Evolutionary conservation across 2,888 invertebrate species (phyloP), one percentile per base, ranked within the genome.

Genomic region (Himalopsyche kuldschensis): DNA sequence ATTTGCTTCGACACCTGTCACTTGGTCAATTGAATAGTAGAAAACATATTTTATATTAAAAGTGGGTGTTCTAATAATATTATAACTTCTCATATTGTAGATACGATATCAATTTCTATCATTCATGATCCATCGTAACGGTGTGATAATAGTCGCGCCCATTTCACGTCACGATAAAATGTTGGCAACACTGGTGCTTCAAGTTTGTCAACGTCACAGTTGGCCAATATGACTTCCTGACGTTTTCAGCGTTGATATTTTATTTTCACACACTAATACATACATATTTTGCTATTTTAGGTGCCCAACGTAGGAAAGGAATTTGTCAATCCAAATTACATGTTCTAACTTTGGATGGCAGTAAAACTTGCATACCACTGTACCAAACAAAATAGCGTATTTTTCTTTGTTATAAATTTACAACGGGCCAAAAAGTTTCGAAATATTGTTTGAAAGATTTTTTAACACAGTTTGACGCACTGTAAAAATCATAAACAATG

Each of bases 301-400:
- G 80, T 75, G 10, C 11, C 75, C 76, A 17, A 81, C 80, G 80
- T 81, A 81, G 47, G 46, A 27, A 75, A 81, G 48, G 80, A 81
- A 81, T 81, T 81, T 76, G 80, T 81, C 80, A 76, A 81, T 81
- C 47, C 47, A 41, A 47, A 81, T 75, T 81, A 81, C 76, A 32
- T 20, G 30, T 47, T n/a, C 55, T 55, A 55, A 55, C 55, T 55
- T 55, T 20, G 55, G 55, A 55, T 55, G 55, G 20, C 20, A 55
- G 55, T 55, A 55, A 55, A 55, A 20, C 55, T 55, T 20, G 55
- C 55, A 55, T 4, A 55, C 55, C 55, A 55, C 55, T 55, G 20
- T 6, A 20, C 55, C 55, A 55, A 20, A 55, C 55, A 41, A 41
- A 41, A 41, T 41, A 41, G 15, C 41, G 3, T 4, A 41, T 41